Base-by-base conservation (phyloP, 2,888 invertebrate species). In the Drepanosiphum platanoidis region DNA sequence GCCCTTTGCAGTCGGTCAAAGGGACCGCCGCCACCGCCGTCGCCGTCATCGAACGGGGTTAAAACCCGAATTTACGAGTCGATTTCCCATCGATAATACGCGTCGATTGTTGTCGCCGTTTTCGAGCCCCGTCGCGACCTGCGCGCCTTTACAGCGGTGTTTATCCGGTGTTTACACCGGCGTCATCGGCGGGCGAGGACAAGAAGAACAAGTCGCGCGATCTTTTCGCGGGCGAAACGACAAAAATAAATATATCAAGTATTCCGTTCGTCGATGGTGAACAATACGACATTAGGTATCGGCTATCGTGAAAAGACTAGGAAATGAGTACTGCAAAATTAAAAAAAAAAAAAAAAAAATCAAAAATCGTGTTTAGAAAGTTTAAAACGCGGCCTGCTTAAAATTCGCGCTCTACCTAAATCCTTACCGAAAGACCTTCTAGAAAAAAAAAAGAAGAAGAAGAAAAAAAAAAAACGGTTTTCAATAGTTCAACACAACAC, bases 41-140 rank as follows among this genome's bases (percentile, higher is more conserved):
- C 39, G 0, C 3, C 42, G 72, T 32, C 74, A 34, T 22, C 36
- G 71, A 81, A 81, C 81, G 81, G 81, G 81, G 81, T 81, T 71
- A 81, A 36, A 61, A 71, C 1, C 15, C 58, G 70, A 58, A 80
- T 80, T 80, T 70, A 72, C 58, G 71, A 72, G 71, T 72, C 71
- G 81, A 68, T 80, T 70, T 52, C 70, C n/a, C 22, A 70, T 80
- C 66, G n/a, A 68, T n/a, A 46, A 5, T 18, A 18, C 42, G 42
- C 78, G 66, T 52, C 66, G 42, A 68, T 80, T 80, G 70, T 79
- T 9, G 66, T 71, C 46, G 18, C 15, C 46, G 32, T 27, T n/a
- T n/a, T n/a, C n/a, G n/a, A n/a, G n/a, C n/a, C n/a, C n/a, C n/a
- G n/a, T n/a, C n/a, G n/a, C n/a, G n/a, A n/a, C n/a, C n/a, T n/a